Base-by-base conservation (phyloP, 2,113 vertebrate genomes). In the Lagopus muta region DNA sequence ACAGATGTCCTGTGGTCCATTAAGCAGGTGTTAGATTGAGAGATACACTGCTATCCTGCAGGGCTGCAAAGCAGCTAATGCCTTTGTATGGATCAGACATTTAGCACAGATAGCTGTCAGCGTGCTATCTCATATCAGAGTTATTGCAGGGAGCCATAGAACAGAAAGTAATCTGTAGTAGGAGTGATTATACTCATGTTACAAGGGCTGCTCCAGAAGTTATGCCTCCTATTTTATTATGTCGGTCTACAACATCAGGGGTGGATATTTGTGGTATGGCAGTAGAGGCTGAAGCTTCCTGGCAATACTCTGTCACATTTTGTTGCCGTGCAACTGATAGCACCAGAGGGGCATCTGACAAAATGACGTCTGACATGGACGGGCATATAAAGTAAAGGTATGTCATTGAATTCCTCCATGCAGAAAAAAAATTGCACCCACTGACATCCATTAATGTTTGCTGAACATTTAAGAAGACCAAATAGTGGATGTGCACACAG, bases 31-130 rank as follows among this genome's bases (percentile, higher is more conserved):
- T 75, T 94, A 83, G 58, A 12, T 19, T 79, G 32, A 76, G 79
- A 94, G 70, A 92, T 50, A 11, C 21, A 74, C 85, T 42, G 86
- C 40, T 50, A 74, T 82, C 81, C 81, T 73, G 75, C 73, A 75
- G 79, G 36, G 82, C 54, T 93, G 73, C 60, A 74, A 75, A 94
- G 52, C 58, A 67, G 78, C 72, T 88, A 57, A 60, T 13, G 1
- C 88, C 65, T 96, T 95, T 93, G 88, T 75, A 83, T 47, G 89
- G 76, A 96, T 82, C 38, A 95, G 32, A 88, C 65, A 50, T 90
- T 95, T 77, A 95, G 55, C 92, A 91, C 32, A 94, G 70, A 95
- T 18, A 77, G 15, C 61, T 86, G 40, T 65, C 79, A 72, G 43
- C 64, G 73, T 22, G 85, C 17, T 19, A 30, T 71, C 34, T 91